Base-by-base conservation (phyloP, 92 coral and sea anemone genomes). In the Heteractis magnifica region DNA sequence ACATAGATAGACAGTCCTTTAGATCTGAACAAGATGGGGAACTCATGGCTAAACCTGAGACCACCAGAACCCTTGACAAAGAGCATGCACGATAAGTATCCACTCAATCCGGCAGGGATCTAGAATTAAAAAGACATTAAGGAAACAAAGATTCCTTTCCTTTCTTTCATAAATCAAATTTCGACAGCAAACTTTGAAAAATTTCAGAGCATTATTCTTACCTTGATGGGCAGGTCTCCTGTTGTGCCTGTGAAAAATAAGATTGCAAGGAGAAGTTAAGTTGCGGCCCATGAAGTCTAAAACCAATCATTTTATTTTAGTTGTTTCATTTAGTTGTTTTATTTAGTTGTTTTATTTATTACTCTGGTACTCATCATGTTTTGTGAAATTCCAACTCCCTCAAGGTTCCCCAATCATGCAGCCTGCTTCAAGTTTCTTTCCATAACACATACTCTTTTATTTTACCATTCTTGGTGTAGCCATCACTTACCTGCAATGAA, bases 1-100 rank as follows among this genome's bases (percentile, higher is more conserved):
- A 93, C 89, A 77, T 95, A 89, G 60, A 93, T 83, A 18, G 95
- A 93, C 70, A 95, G 90, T 12, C 93, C 93, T 77, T 95, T 95
- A 15, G 85, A 79, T 62, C 51, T 44, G 59, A 93, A 93, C 72
- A 52, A 79, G 11, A 95, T 76, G 58, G 78, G 70, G 8, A 81
- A 75, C 71, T 68, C 70, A 71, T 91, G 71, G 64, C 71, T 81
- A 90, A 95, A 93, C 1, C 59, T 71, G 7, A 89, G 86, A 20
- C 98, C 97, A 23, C 98, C 95, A 51, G 88, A 79, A 21, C 95
- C 94, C 71, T 85, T 85, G n/a, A 93, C 94, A 20, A 77, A 77
- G 80, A 77, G 56, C 11, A 9, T 21, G 49, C 64, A 52, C 6
- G 20, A 16, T 13, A 19, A 10, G 53, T 19, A 18, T 6, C 49